phyloP scores from a whole-genome alignment of 2,797 vertebrate species.

The Pseudomugil tenellus region DNA sequence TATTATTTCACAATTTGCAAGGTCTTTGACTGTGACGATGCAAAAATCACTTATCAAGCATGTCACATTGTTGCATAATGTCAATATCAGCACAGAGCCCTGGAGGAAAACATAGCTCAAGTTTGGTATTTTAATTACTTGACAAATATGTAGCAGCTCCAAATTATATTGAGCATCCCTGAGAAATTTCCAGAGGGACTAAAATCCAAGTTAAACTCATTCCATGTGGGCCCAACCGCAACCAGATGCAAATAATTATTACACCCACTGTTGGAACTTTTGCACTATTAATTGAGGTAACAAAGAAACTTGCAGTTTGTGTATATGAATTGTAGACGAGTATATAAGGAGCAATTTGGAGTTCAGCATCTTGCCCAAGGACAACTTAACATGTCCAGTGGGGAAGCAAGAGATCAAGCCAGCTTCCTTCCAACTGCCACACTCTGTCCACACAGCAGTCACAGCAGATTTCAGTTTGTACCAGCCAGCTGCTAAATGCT shows the following conservation, averaged over 20 bases:
- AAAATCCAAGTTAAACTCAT: slow-evolving; percentile 14
- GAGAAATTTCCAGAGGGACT: slow-evolving; percentile 15
- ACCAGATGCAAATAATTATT: neutral
- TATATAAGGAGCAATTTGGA: neutral
- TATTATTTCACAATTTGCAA: neutral
- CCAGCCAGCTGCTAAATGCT: neutral
- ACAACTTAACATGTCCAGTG: neutral
- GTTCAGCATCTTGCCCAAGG: neutral
- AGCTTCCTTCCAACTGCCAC: neutral
- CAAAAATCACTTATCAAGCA: slow-evolving; percentile 25
- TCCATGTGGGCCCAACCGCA: neutral
- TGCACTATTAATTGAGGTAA: neutral
- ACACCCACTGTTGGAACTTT: neutral
- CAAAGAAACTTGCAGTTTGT: neutral
- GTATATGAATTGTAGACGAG: neutral
- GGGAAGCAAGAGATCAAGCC: neutral
- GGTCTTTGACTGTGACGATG: neutral
- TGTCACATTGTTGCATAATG: slow-evolving; percentile 21
- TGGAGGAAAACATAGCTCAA: slow-evolving; percentile 23
- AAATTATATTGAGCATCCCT: slow-evolving; percentile 14
- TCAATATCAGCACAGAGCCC: slow-evolving; percentile 25
- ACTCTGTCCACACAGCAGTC: neutral
- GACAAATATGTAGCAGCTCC: neutral
- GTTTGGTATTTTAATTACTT: slow-evolving; percentile 31
- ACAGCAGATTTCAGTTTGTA: neutral